These are phyloP conservation scores for Thereva unica DNA, from an alignment of 2,888 invertebrate genomes.

Conservation along the genomic window DNA sequence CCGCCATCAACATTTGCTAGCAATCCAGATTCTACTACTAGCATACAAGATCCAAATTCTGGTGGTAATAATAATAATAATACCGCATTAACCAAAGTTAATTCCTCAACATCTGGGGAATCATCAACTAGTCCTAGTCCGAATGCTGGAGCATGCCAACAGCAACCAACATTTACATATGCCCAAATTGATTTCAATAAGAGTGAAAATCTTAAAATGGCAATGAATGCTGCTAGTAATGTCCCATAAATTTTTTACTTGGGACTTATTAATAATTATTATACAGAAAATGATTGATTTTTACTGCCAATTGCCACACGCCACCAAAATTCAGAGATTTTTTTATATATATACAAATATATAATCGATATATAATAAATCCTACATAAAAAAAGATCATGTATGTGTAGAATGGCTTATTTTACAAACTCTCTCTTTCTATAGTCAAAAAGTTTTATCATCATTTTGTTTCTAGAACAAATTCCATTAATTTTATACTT, in stretches of 20 bases:
- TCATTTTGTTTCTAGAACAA: too few relatives aligned
- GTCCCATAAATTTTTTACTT: slow-evolving; percentile 37
- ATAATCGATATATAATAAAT: slow-evolving; percentile 16
- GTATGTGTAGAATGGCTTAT: too few relatives aligned
- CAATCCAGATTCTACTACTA: slow-evolving; percentile 45
- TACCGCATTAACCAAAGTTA: slow-evolving; percentile 43
- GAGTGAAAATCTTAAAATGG: slow-evolving; percentile 60
- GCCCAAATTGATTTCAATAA: slow-evolving; percentile 81
- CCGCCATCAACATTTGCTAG: slow-evolving; percentile 50
- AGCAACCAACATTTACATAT: slow-evolving; percentile 64
- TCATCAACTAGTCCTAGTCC: slow-evolving; percentile 50
- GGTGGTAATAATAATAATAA: neutral
- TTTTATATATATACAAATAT: slow-evolving; percentile 2
- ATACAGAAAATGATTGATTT: neutral
- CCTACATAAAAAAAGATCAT: slow-evolving; percentile 15
- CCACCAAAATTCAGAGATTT: slow-evolving; percentile 9
- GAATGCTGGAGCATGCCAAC: slow-evolving; percentile 47
- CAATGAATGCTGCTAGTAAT: slow-evolving; percentile 42
- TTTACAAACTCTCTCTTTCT: too few relatives aligned
- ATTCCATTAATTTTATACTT: too few relatives aligned
- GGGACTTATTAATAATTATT: slow-evolving; percentile 30
- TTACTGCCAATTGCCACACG: slow-evolving; percentile 30
- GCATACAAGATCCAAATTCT: neutral
- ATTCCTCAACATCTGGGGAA: slow-evolving; percentile 47
- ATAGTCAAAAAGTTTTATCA: too few relatives aligned